These are phyloP conservation scores for Drosophila equinoxialis DNA, from an alignment of 1,140 invertebrate species.

Conservation along the genomic window DNA sequence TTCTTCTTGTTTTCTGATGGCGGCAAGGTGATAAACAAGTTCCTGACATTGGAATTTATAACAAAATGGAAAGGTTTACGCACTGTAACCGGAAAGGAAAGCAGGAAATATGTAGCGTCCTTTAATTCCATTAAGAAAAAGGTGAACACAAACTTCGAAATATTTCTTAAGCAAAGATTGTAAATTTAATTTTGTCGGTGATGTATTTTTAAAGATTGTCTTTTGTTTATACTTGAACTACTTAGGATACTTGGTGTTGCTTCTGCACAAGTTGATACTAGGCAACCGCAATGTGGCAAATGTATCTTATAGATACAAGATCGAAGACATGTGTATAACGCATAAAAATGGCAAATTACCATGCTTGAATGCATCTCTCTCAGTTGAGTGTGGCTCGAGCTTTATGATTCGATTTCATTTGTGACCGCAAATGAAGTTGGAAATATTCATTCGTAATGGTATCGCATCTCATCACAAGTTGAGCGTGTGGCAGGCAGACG, in stretches of 20 bases:
- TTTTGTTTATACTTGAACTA: slow-evolving; percentile 2
- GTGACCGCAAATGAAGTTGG: slow-evolving; percentile 25
- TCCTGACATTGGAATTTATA: slow-evolving; percentile 34
- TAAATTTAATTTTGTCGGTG: not conserved
- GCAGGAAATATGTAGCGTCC: not conserved
- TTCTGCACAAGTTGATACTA: not conserved
- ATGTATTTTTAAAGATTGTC: not conserved
- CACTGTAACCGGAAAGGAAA: slow-evolving; percentile 44
- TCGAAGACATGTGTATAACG: slow-evolving; percentile 61
- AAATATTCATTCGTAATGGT: slow-evolving; percentile 14
- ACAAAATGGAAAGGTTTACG: slow-evolving; percentile 38
- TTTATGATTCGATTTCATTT: slow-evolving; percentile 75
- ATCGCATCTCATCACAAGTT: slow-evolving; percentile 35
- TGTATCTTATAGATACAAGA: slow-evolving; percentile 48
- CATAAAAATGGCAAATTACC: slow-evolving; percentile 74
- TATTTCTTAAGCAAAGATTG: not conserved
- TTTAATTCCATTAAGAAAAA: not conserved
- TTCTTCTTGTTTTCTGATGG: slow-evolving; percentile 39
- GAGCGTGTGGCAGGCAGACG: slow-evolving; percentile 77
- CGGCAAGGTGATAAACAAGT: slow-evolving; percentile 61
- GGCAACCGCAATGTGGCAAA: slow-evolving; percentile 40
- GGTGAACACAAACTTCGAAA: not conserved
- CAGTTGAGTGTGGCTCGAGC: slow-evolving; percentile 51
- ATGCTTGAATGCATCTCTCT: slow-evolving; percentile 62
- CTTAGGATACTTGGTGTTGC: not conserved